Base-by-base conservation (phyloP, 2,888 invertebrate genomes). In the Pseudanteris insignis region DNA sequence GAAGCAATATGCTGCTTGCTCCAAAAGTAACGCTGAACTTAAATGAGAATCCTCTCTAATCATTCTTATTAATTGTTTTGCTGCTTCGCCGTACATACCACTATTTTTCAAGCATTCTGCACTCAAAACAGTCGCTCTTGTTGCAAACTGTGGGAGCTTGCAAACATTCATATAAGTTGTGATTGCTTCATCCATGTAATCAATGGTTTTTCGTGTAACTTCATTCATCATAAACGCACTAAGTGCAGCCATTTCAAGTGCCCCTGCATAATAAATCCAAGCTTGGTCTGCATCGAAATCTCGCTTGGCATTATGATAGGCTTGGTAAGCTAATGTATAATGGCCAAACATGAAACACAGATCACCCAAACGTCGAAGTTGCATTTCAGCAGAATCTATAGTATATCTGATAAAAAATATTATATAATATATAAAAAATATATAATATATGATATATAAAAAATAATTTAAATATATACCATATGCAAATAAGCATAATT, bases 21-120 rank as follows among this genome's bases (percentile, higher is more conserved):
- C 98, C 37, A 98, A 83, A 46, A 98, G 82, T 74, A 99, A 83
- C 4, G 96, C 98, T 66, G 95, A 95, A 48, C 95, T 86, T 47
- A 99, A 83, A 81, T 98, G 97, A n/a, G 95, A 94, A 78, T 98
- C 97, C 82, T 97, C 96, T 68, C 93, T 92, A 6, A 96, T 96
- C 92, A 97, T 93, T 59, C 95, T 88, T 69, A 96, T 94, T 38
- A 95, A 86, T 78, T 95, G 94, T 75, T 91, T 91, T 0, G 97
- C 96, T n/a, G 97, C 96, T 78, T 98, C 97, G 7, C 90, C 89
- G 74, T 89, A 91, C 69, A 90, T 83, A 24, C 88, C 88, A 26
- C 89, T 85, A 29, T 88, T 86, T 78, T 90, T 90, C 41, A 97
- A 82, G 71, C 94, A 94, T 71, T 96, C 92, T 2, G 91, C 89